These are phyloP conservation scores for Drosophila bocki DNA, from an alignment of 1,140 invertebrate genomes.

Conservation along the genomic window DNA sequence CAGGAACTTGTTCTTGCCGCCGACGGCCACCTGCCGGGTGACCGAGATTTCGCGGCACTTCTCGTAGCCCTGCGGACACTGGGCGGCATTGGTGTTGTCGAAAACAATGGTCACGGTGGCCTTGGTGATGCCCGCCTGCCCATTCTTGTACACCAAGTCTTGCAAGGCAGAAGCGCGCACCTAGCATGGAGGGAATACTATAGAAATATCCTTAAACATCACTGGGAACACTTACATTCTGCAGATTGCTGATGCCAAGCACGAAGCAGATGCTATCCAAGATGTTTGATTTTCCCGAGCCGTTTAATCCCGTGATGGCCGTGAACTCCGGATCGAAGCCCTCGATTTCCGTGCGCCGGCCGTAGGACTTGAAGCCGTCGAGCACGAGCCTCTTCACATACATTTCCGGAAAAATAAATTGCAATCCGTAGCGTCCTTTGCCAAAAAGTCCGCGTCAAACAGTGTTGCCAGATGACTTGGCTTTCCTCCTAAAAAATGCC, in stretches of 20 bases:
- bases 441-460: constrained; percentile 16
- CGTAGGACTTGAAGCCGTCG: constrained; percentile 99
- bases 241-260: constrained; percentile 97
- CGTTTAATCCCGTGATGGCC: constrained; percentile 99
- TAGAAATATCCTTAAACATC: neutral
- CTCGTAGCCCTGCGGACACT: constrained; percentile 97
- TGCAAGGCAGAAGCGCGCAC: constrained; percentile 95
- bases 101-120: constrained; percentile 98
- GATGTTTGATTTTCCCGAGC: constrained; percentile 99
- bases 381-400: constrained; percentile 97
- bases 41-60: constrained; percentile 96
- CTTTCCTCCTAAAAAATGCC: no score
- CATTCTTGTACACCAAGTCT: constrained; percentile 98
- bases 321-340: constrained; percentile 98
- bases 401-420: constrained; percentile 88
- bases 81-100: constrained; percentile 94
- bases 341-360: constrained; percentile 95
- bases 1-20: constrained; percentile 96
- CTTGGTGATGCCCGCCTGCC: constrained; percentile 97
- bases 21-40: constrained; percentile 93
- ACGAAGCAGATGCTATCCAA: constrained; percentile 99
- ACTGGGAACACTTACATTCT: constrained; percentile 89
- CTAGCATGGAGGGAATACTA: constrained; percentile 85
- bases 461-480: no score
- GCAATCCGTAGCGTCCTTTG: constrained; percentile 2